Base-by-base conservation (phyloP, 2,113 vertebrate species). In the Anguilla rostrata region DNA sequence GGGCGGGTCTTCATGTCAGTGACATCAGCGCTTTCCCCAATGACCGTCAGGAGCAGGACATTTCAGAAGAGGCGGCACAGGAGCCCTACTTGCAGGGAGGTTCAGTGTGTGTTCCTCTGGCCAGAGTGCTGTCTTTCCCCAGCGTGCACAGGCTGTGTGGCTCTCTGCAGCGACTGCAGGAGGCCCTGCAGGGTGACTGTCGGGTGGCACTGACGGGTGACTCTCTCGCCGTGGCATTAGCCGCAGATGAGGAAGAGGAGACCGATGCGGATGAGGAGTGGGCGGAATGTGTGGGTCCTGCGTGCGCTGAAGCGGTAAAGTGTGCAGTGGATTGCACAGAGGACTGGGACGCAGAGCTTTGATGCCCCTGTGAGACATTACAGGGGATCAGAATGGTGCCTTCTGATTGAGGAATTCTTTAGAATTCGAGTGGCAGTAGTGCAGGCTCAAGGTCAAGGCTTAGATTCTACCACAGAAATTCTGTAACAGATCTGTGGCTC, bases 61-160 rank as follows among this genome's bases (percentile, higher is more conserved):
- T 89, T 57, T 85, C 66, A 78, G 84, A 82, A 84, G 90, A 63
- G 34, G 34, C 34, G 87, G 90, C 85, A 84, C 84, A 83, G 63
- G 89, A 92, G 26, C 90, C 94, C 1, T 94, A 92, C 90, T 88
- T 91, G 34, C 57, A 86, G 57, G 94, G 88, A 71, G 90, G 93
- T 60, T 91, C 86, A 12, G 89, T 97, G 85, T 94, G 93, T 5
- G 88, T 99, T 22, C 97, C 98, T 57, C 94, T 99, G 87, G 57
- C 0, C 83, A 89, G 91, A 56, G 91, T 99, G 15, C 96, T 97
- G 87, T 93, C 94, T 66, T 90, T 92, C 83, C 95, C 97, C 40
- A 96, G 91, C 91, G 90, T 99, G 86, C 92, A 88, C 16, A 86
- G 66, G 1, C 92, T 99, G 39, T 96, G 96, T 86, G 94, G 93